Conservation (phyloP, 2,888 invertebrate species). For the Lamellibrachia columna region DNA sequence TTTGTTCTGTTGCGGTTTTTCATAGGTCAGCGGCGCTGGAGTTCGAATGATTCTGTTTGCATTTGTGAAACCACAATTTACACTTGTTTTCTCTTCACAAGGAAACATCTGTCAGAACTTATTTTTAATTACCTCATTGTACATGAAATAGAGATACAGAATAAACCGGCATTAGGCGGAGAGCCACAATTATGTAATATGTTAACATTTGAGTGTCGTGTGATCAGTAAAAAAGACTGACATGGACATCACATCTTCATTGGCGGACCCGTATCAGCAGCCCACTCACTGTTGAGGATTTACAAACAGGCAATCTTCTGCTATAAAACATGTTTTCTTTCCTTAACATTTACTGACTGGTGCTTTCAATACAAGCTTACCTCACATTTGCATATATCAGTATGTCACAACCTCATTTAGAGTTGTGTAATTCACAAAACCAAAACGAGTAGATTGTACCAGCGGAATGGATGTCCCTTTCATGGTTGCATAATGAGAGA, state of each 20-base stretch:
- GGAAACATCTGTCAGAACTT: neutral
- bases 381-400: neutral
- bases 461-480: neutral
- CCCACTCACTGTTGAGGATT: neutral
- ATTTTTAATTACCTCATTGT: neutral
- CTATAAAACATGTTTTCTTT: slow-evolving; percentile 7
- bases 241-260: neutral
- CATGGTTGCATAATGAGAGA: neutral
- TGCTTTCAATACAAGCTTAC: neutral
- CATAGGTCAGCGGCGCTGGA: neutral
- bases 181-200: neutral
- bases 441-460: neutral
- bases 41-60: neutral
- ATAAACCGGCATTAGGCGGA: neutral
- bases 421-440: neutral
- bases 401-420: neutral
- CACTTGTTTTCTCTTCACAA: neutral
- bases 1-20: neutral
- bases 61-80: neutral
- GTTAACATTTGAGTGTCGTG: neutral
- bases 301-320: neutral
- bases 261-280: neutral
- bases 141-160: neutral
- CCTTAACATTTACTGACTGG: neutral
- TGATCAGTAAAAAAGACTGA: neutral